Percentiles rank a stretch among this genome's conserved stretches.
Conservation (phyloP, 1,140 invertebrate genomes). For the Drosophila suzukii region DNA sequence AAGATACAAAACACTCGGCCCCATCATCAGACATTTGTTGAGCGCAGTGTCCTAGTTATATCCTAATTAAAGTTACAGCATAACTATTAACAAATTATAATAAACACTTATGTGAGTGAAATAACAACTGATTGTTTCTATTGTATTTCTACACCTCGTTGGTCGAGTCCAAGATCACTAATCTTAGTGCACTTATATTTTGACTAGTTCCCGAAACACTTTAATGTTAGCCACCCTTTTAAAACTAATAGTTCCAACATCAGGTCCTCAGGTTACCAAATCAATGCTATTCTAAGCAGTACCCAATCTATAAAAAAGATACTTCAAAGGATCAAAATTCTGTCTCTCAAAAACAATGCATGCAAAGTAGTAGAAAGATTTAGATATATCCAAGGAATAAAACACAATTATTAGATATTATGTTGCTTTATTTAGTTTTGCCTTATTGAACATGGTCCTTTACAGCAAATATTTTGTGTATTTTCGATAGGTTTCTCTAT, state of each 20-base stretch:
- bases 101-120: conserved; percentile 12
- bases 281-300: no score
- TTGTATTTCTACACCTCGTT: neutral
- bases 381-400: neutral
- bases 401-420: conserved; percentile 48
- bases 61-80: conserved; percentile 40
- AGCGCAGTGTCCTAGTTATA: conserved; percentile 18
- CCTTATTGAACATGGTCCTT: conserved; percentile 65
- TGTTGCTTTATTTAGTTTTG: conserved; percentile 81
- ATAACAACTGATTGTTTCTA: neutral
- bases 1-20: conserved; percentile 22
- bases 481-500: conserved; percentile 71
- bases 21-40: conserved; percentile 17
- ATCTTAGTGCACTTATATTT: no score
- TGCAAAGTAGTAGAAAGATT: no score
- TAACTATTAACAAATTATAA: conserved; percentile 14
- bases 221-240: no score
- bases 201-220: no score
- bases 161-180: no score
- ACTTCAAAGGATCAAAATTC: no score
- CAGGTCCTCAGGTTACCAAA: no score
- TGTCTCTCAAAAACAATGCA: no score
- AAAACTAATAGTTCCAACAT: no score
- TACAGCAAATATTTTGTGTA: conserved; percentile 78
- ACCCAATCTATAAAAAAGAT: no score